Percentiles rank a stretch among this genome's conserved stretches.
phyloP scores from a whole-genome alignment of 2,888 invertebrate genomes.

The Germaria angustata region DNA sequence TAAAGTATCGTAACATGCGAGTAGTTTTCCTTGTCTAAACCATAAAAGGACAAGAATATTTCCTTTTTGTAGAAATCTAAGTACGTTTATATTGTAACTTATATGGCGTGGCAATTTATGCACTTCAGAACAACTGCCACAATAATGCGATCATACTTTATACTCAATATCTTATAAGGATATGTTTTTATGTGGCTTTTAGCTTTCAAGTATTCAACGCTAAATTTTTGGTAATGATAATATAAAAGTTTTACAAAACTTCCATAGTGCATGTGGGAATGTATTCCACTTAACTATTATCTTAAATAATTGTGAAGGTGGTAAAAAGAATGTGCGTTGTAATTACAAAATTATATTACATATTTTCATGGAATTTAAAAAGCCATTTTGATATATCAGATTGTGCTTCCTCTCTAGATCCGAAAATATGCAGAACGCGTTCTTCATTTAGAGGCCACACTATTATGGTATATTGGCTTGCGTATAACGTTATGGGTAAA shows the following conservation, averaged over 20 bases:
- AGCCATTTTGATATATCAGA: no score
- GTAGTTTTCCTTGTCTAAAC: constrained; percentile 48
- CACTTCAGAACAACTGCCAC: constrained; percentile 63
- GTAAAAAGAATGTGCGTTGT: no score
- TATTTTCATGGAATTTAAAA: no score
- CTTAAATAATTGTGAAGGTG: no score
- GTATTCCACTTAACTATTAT: no score
- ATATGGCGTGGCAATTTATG: constrained; percentile 65
- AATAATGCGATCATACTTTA: constrained; percentile 29
- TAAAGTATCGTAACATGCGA: constrained; percentile 50
- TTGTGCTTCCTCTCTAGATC: no score
- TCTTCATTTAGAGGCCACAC: no score
- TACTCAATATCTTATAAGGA: background rate
- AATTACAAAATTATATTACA: no score
- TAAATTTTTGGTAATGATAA: background rate
- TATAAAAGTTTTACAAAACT: background rate
- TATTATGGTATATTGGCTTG: no score
- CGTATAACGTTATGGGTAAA: no score
- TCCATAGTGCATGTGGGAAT: background rate
- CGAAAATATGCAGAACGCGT: no score
- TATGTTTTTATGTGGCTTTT: background rate
- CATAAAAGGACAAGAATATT: constrained; percentile 20
- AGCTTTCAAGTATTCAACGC: constrained; percentile 14
- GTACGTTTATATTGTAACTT: constrained; percentile 55
- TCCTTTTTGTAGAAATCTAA: background rate